A percentile compares a stretch with the other conserved stretches of the same genome.
phyloP scores from a whole-genome alignment of 2,797 vertebrate genomes.

The Numenius phaeopus region DNA sequence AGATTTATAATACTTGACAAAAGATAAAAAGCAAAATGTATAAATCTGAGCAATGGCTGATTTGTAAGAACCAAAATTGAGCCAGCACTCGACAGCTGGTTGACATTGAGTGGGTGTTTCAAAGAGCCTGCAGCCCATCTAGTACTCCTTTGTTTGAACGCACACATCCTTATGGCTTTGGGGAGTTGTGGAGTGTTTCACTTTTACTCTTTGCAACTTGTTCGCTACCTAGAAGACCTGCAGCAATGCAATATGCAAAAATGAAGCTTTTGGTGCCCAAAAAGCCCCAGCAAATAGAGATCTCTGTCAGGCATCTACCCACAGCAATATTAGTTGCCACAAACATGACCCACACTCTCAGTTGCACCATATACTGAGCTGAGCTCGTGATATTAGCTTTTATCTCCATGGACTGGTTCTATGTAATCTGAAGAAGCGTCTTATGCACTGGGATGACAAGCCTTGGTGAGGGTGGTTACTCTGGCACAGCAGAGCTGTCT shows the following conservation, averaged over 20 bases:
- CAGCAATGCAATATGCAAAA: neutral
- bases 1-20: neutral
- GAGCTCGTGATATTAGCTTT: neutral
- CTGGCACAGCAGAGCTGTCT: neutral
- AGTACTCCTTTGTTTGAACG: neutral
- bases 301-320: neutral
- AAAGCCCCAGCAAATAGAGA: neutral
- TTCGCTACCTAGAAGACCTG: neutral
- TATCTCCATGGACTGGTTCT: neutral
- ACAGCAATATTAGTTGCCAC: neutral
- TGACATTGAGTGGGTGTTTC: neutral
- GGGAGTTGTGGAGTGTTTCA: neutral
- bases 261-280: neutral
- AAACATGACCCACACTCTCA: neutral
- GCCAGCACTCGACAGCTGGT: neutral
- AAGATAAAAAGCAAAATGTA: neutral
- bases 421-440: neutral
- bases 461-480: neutral
- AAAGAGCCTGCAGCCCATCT: neutral
- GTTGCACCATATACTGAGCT: neutral
- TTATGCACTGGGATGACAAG: neutral
- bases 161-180: neutral
- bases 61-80: neutral
- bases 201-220: neutral
- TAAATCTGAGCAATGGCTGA: neutral